Percentiles rank a stretch among this genome's conserved stretches.
Conservation (phyloP, 2,113 vertebrate species). For the Illadopsis cleaveri region DNA sequence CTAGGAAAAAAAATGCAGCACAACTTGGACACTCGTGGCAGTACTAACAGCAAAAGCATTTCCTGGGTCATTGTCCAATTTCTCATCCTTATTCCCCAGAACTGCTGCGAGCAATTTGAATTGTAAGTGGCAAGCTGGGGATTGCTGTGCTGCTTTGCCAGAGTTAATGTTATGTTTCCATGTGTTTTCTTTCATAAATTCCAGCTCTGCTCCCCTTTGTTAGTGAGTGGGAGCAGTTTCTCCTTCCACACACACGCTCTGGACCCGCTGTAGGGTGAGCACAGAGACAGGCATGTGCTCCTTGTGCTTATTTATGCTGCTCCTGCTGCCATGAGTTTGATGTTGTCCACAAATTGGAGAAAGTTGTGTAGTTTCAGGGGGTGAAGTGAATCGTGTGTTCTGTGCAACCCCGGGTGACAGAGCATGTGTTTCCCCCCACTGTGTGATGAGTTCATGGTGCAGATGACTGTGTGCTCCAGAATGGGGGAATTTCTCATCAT, state of each 20-base stretch:
- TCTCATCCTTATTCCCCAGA: constrained; percentile 25
- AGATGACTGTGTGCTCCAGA: neutral
- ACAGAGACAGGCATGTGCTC: neutral
- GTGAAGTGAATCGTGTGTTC: neutral
- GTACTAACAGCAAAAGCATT: constrained; percentile 22
- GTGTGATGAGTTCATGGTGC: neutral
- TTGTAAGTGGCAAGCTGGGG: neutral
- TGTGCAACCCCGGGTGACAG: neutral
- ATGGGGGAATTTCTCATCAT: neutral
- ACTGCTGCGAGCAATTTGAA: neutral
- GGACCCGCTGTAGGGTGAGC: neutral
- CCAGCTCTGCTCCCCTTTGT: constrained; percentile 20
- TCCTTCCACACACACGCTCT: neutral
- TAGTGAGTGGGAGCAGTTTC: neutral
- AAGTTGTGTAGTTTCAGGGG: neutral
- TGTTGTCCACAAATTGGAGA: neutral
- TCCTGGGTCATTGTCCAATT: constrained; percentile 35
- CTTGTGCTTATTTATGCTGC: neutral
- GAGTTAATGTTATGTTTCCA: constrained; percentile 31
- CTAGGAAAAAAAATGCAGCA: neutral
- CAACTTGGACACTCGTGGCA: neutral
- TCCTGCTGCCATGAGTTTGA: neutral
- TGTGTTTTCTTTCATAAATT: constrained; percentile 52
- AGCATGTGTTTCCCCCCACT: neutral
- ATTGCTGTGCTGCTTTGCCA: neutral